phyloP scores from a whole-genome alignment of 64 coral and sea anemone species.

The Catalaphyllia jardinei region DNA sequence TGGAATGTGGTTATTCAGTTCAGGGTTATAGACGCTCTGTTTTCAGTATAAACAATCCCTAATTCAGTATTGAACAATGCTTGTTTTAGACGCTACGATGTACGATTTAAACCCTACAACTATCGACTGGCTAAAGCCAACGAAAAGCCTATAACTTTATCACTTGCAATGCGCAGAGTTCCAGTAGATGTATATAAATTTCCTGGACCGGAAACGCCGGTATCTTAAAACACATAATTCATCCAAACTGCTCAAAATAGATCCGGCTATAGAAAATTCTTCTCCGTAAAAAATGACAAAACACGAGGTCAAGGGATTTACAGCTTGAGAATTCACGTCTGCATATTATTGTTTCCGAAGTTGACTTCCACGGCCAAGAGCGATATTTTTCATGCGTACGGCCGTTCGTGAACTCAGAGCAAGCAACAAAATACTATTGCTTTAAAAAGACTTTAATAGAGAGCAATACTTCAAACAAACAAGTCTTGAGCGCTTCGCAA shows the following conservation, averaged over 20 bases:
- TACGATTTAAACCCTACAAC: neutral
- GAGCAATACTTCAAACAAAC: neutral
- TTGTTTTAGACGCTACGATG: neutral
- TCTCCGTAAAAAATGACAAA: neutral
- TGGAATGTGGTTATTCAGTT: neutral
- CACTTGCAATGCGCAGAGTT: neutral
- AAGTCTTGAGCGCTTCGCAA: neutral
- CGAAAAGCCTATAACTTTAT: neutral
- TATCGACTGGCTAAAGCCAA: neutral
- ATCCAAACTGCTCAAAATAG: neutral
- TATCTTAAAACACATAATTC: neutral
- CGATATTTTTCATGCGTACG: neutral
- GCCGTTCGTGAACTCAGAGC: neutral
- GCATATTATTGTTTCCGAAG: neutral
- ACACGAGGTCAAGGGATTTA: neutral
- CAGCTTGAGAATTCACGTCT: neutral
- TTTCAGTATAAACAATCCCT: neutral
- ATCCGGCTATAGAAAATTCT: neutral
- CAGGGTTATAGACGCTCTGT: neutral
- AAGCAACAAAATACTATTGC: neutral
- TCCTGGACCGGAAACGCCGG: constrained; percentile 20
- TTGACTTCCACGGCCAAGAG: neutral
- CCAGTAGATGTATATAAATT: neutral
- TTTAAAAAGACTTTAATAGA: neutral
- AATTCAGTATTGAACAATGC: neutral